Evolutionary conservation across 2,888 invertebrate species (phyloP), one percentile per base, ranked within the genome.

Genomic region (Cinara cedri): DNA sequence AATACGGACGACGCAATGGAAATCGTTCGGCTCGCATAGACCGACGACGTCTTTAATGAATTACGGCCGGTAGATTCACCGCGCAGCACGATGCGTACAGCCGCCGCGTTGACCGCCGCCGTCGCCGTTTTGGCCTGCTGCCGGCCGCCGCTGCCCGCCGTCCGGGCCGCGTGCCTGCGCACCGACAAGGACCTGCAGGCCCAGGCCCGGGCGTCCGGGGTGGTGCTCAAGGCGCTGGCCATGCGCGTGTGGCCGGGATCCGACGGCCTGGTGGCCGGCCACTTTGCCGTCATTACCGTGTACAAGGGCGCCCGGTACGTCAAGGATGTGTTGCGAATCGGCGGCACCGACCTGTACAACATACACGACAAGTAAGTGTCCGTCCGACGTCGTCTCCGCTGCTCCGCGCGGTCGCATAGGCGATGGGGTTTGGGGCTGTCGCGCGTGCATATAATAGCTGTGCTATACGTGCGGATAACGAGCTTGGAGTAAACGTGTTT

Each of bases 141-240:
- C 26, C 54, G 72, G 11, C 62, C 76, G 1, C 66, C 70, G 55
- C 26, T 81, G 87, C 88, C 46, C 1, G 57, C 34, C 21, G 57
- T n/a, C 11, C 76, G 49, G 57, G 76, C 76, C 26, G 26, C 19
- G 19, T 78, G 76, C 60, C 57, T 70, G 57, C 76, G 46, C 24
- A 49, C 76, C 34, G 46, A 68, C 49, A 11, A 34, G 10, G 76
- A 78, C 55, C 85, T 89, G 21, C 88, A 89, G 85, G 88, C 88
- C 60, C 84, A 89, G 83, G 87, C 88, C 81, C 87, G 88, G 84
- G 87, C 87, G 81, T 87, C 89, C 82, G 86, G 88, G 55, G 87
- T 89, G 85, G 88, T 89, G 84, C 88, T 89, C 85, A 88, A 88
- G 84, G 89, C 88, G 70, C 85, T 89, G 84, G 89, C 89, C 83